Percentiles rank a stretch among this genome's conserved stretches.
These are phyloP conservation scores for Circaetus cinerascens DNA, from an alignment of 2,113 vertebrate genomes.

Conservation along the genomic window DNA sequence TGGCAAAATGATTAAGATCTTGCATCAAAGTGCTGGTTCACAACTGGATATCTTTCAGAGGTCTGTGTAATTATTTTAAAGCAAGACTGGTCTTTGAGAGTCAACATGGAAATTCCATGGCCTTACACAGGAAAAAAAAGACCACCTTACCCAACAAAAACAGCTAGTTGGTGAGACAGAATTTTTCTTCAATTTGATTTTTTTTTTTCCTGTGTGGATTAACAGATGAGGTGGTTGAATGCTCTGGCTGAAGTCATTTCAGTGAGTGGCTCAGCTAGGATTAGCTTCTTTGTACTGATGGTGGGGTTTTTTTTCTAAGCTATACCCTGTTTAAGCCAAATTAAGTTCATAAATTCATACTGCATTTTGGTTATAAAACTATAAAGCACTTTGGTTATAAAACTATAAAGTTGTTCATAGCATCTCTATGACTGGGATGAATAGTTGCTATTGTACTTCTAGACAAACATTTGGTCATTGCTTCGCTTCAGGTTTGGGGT, in stretches of 20 bases:
- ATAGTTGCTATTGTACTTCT: neutral
- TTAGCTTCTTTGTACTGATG: neutral
- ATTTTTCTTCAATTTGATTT: neutral
- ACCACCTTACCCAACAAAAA: neutral
- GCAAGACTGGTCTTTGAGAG: neutral
- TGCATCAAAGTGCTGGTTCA: neutral
- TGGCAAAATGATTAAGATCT: neutral
- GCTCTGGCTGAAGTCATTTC: neutral
- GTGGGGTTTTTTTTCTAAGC: neutral
- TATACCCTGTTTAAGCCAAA: neutral
- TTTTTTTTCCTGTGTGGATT: neutral
- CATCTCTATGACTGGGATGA: neutral
- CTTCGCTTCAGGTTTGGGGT: neutral
- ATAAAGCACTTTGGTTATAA: neutral
- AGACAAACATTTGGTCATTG: neutral
- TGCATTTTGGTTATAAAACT: neutral
- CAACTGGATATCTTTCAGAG: neutral
- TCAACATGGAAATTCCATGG: neutral
- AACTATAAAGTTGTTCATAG: neutral
- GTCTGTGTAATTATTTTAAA: neutral
- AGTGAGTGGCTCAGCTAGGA: neutral
- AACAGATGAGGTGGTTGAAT: neutral
- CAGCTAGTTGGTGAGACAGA: neutral
- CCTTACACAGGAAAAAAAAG: neutral
- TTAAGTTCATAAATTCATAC: neutral